phyloP scores from a whole-genome alignment of 2,888 invertebrate genomes.

The Dioctria linearis region DNA sequence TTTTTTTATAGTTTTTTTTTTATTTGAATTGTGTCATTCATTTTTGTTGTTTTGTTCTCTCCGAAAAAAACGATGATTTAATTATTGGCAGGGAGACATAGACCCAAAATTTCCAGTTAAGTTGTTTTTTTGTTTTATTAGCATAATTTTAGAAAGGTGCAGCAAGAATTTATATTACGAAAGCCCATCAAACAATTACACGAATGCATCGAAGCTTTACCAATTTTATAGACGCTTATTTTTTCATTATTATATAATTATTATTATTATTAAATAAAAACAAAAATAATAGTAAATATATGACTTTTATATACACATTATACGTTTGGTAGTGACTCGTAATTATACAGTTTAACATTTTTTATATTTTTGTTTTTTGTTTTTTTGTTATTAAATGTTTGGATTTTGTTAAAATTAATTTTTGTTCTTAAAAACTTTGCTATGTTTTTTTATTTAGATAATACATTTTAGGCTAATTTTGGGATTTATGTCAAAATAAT shows the following conservation, averaged over 20 bases:
- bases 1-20: conserved; percentile 3
- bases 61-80: background rate
- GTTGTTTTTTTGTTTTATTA: conserved; percentile 4
- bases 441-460: conserved; percentile 17
- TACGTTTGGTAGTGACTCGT: conserved; percentile 50
- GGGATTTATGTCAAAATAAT: background rate
- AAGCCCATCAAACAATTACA: conserved; percentile 1
- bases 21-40: conserved; percentile 14
- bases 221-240: conserved; percentile 6
- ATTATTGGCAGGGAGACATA: conserved; percentile 34
- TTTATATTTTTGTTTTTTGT: background rate
- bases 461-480: background rate
- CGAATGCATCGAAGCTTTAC: conserved; percentile 43
- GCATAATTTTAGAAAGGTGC: background rate
- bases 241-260: conserved; percentile 26
- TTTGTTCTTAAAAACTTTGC: conserved; percentile 29
- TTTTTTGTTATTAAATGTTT: background rate
- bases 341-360: conserved; percentile 19
- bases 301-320: background rate
- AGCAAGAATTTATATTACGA: conserved; percentile 1
- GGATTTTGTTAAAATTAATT: background rate
- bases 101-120: conserved; percentile 9
- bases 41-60: conserved; percentile 32
- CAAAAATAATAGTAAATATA: conserved; percentile 33
- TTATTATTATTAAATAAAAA: conserved; percentile 11